Conservation (phyloP, 1,140 invertebrate genomes). For the Chrysomallon squamiferum region DNA sequence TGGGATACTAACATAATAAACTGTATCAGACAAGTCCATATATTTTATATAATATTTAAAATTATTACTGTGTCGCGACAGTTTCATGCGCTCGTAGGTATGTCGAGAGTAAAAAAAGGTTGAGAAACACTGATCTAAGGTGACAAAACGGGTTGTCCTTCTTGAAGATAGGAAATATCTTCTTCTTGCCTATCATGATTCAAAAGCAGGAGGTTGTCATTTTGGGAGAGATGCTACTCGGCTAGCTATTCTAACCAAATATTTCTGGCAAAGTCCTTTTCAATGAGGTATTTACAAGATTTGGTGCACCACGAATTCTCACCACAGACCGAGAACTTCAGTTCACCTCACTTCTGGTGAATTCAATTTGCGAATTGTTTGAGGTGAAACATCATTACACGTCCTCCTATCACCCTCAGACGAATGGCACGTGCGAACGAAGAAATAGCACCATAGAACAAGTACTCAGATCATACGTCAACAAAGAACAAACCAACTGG, state of each 20-base stretch:
- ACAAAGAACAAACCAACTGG: slow-evolving; percentile 9
- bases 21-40: no score
- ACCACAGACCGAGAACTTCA: slow-evolving; percentile 25
- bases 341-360: slow-evolving; percentile 29
- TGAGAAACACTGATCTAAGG: no score
- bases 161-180: not conserved
- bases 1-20: no score
- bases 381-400: slow-evolving; percentile 17
- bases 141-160: no score
- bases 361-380: slow-evolving; percentile 29
- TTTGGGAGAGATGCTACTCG: not conserved
- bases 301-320: slow-evolving; percentile 21
- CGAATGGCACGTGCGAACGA: slow-evolving; percentile 18
- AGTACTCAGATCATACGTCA: not conserved
- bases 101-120: no score
- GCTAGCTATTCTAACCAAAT: not conserved
- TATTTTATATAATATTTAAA: no score
- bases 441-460: not conserved
- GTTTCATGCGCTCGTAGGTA: no score
- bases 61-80: no score
- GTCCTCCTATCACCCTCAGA: slow-evolving; percentile 27
- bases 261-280: slow-evolving; percentile 15
- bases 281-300: slow-evolving; percentile 25
- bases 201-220: slow-evolving; percentile 1
- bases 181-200: not conserved